Base-by-base conservation (phyloP, 2,113 vertebrate species). In the Steatornis caripensis region DNA sequence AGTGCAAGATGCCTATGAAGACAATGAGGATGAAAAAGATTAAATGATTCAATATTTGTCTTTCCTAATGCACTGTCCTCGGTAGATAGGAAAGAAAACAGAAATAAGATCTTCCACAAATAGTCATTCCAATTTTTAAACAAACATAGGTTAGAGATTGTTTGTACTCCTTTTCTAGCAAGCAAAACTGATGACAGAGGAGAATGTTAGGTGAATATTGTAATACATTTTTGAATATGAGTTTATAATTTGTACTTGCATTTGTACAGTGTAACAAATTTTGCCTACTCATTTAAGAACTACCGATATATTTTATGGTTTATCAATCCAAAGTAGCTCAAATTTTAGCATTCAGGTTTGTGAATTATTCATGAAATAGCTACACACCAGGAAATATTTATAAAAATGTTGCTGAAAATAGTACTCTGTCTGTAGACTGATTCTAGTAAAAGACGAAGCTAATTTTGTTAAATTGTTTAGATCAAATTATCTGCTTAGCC, bases 331-430 rank as follows among this genome's bases (percentile, higher is more conserved):
- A 68, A 89, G 55, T n/a, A 87, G 51, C 39, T 83, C 53, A 49
- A 84, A 74, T 62, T 77, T 89, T 75, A 82, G 53, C 72, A 71
- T 78, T 68, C 43, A 21, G 7, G 18, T 84, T 80, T 86, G 26
- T 93, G 79, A 84, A 75, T 78, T 94, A 86, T 74, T 93, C 79
- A 88, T 77, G 74, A 70, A 90, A 77, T 26, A 90, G 58, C 41
- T 74, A 39, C 48, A 69, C 32, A 76, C 2, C 84, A 83, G 39
- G 36, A 91, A 58, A 64, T 93, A 77, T 94, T 90, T 95, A 58
- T 70, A 88, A 87, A 92, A 86, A 66, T 6, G 17, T 70, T 91
- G 68, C 66, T 86, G 68, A 84, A 95, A 96, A 95, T 55, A 93
- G 64, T 43, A 61, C 8, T 95, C 64, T 87, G 23, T 46, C 79